Evolutionary conservation across 2,113 vertebrate species (phyloP), one percentile per base, ranked within the genome.

Genomic region (Alligator mississippiensis): DNA sequence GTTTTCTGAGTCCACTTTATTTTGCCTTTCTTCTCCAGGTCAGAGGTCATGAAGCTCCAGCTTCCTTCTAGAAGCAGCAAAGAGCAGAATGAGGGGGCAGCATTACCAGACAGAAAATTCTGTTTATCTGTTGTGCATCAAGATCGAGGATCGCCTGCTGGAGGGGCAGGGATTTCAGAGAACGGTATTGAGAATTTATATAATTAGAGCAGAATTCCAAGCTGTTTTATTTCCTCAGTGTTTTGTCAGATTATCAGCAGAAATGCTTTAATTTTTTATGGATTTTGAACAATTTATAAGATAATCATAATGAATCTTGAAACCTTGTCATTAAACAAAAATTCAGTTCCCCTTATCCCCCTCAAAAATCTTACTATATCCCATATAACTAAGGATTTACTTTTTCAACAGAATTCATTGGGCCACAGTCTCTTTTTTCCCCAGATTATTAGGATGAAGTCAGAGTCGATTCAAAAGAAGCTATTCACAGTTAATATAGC

Each of bases 91-190:
- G 63, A 84, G 74, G 86, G 70, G 58, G 81, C 60, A 25, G 62
- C 58, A 22, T 28, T 60, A 27, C 58, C 66, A 0, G 85, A 63
- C 1, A 82, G 91, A 83, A 96, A 94, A 55, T 97, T 92, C 86
- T 94, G 96, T 85, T 82, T 64, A 6, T 82, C 97, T n/a, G 76
- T 63, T 22, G 64, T 58, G 17, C 97, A 97, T 4, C 97, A 96
- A 9, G 97, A 98, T 77, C 97, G 97, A 28, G 90, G 88, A 2
- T 97, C 97, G 3, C 96, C 98, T 0, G 98, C 97, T 0, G 98
- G 98, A 1, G 97, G 95, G 6, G 97, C 97, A 19, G 97, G 98
- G 66, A 96, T 72, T 1, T 93, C 97, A 1, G 98, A 98, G 84
- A 98, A 98, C 9, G 97, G 99, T 98, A 97, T 94, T 78, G n/a